These are phyloP conservation scores for Gryllus bimaculatus DNA, from an alignment of 1,140 invertebrate genomes.

Conservation along the genomic window DNA sequence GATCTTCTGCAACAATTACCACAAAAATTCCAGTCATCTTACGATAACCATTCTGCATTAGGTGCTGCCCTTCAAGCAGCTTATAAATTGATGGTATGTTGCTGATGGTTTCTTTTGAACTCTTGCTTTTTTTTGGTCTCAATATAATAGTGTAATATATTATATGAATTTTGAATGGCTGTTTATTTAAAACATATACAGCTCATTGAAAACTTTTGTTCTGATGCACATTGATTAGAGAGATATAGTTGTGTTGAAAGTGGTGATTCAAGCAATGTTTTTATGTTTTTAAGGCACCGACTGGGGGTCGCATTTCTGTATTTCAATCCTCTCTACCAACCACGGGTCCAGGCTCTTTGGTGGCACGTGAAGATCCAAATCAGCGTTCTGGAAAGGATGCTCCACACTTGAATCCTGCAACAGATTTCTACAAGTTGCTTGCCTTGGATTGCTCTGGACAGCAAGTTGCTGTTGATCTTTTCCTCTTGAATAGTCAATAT, in stretches of 20 bases:
- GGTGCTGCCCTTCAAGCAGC: conserved; percentile 89
- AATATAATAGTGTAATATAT: no score
- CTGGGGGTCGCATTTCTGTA: conserved; percentile 89
- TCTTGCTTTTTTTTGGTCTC: neutral
- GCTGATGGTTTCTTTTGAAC: neutral
- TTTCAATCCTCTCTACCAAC: conserved; percentile 89
- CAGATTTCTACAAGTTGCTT: conserved; percentile 96
- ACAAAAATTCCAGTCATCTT: conserved; percentile 59
- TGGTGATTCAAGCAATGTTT: neutral
- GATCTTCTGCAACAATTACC: conserved; percentile 78
- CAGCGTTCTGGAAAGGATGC: conserved; percentile 70
- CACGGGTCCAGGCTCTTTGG: conserved; percentile 78
- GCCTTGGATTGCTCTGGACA: conserved; percentile 93
- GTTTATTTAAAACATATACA: neutral
- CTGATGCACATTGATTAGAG: neutral
- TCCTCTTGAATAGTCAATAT: conserved; percentile 87
- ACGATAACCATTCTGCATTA: conserved; percentile 71
- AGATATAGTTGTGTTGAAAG: neutral
- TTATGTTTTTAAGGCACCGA: conserved; percentile 55
- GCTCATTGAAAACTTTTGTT: neutral
- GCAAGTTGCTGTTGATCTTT: conserved; percentile 93
- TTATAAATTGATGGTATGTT: conserved; percentile 75
- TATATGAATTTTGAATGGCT: no score
- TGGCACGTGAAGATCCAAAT: conserved; percentile 77
- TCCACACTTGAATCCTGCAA: conserved; percentile 81